Conservation (phyloP, 2,888 invertebrate genomes). For the Tenthredo notha region DNA sequence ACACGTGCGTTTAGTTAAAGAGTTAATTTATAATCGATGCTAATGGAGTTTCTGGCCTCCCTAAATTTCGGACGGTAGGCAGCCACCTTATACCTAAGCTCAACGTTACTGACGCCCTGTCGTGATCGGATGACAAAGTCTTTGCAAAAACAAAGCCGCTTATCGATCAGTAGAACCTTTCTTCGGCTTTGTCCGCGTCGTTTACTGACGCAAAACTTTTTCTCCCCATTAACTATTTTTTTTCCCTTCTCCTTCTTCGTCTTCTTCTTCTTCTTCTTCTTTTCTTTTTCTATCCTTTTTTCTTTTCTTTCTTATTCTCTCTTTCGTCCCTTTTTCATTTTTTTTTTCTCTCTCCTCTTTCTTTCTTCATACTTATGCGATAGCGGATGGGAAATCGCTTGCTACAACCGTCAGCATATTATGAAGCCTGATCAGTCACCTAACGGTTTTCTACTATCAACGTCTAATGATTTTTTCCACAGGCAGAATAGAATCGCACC, state of each 20-base stretch:
- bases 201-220: constrained; percentile 50
- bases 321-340: background rate
- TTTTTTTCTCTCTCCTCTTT: background rate
- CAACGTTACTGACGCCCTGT: constrained; percentile 48
- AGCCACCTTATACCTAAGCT: background rate
- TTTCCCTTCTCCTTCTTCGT: background rate
- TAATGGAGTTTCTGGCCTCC: constrained; percentile 49
- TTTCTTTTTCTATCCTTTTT: background rate
- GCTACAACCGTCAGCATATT: background rate
- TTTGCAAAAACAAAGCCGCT: constrained; percentile 51
- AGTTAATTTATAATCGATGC: constrained; percentile 55
- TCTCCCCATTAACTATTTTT: constrained; percentile 53
- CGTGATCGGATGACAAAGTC: constrained; percentile 52
- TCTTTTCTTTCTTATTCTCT: background rate
- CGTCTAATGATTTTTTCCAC: background rate
- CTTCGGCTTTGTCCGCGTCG: constrained; percentile 29
- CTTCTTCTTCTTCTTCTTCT: background rate
- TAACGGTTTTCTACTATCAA: background rate
- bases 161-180: constrained; percentile 49
- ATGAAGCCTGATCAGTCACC: background rate
- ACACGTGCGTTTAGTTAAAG: constrained; percentile 11
- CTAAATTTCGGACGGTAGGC: background rate
- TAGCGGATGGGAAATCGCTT: background rate
- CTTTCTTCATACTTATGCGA: background rate
- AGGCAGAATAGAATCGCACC: background rate